Evolutionary conservation across 2,113 vertebrate genomes (phyloP).

Genomic region (Gnathonemus longibarbis): DNA sequence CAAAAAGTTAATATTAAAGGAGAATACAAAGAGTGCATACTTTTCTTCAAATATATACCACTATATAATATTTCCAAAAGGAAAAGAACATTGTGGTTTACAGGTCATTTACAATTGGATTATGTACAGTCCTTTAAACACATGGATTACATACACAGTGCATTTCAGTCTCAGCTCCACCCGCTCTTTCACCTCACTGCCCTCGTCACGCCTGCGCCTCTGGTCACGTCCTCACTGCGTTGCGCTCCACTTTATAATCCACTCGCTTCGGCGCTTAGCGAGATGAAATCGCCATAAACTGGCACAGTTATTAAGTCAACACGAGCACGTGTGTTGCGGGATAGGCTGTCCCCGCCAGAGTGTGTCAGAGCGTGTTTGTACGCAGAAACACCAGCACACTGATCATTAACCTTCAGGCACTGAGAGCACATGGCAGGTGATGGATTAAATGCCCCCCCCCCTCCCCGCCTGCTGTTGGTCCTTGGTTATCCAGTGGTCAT

Average conservation of each 20-base stretch:
- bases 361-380: background rate
- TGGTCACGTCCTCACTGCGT: background rate
- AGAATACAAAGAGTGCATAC: conserved; percentile 62
- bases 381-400: background rate
- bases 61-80: conserved; percentile 68
- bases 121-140: conserved; percentile 77
- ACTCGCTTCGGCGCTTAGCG: background rate
- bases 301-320: background rate
- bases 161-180: conserved; percentile 55
- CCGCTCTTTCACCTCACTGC: conserved; percentile 34
- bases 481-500: conserved; percentile 16
- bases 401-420: conserved; percentile 11
- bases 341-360: background rate
- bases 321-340: background rate
- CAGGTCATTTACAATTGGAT: conserved; percentile 77
- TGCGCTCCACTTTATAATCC: background rate
- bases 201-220: background rate
- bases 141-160: conserved; percentile 63
- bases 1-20: conserved; percentile 55
- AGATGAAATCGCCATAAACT: conserved; percentile 13
- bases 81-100: conserved; percentile 71
- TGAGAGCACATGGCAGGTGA: background rate
- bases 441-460: background rate
- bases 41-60: conserved; percentile 65
- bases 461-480: background rate